phyloP scores from a whole-genome alignment of 64 coral and sea anemone species.

The Pachyseris speciosa region DNA sequence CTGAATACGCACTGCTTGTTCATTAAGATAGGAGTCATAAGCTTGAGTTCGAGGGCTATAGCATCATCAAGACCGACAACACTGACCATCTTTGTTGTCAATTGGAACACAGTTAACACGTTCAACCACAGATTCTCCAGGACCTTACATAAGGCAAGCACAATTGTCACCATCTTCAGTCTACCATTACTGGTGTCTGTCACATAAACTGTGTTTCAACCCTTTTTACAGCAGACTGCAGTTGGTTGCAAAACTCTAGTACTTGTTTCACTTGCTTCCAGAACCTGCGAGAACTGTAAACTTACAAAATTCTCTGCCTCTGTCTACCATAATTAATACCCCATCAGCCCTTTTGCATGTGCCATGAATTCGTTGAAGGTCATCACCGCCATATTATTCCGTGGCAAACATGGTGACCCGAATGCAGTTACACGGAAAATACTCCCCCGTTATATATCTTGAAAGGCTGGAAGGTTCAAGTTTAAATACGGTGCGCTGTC shows the following conservation, averaged over 20 bases:
- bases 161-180: too few relatives aligned
- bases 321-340: slow-evolving; percentile 39
- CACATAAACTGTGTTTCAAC: too few relatives aligned
- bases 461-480: too few relatives aligned
- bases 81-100: slow-evolving; percentile 25
- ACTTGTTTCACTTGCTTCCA: slow-evolving; percentile 36
- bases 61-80: slow-evolving; percentile 21
- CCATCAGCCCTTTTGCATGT: slow-evolving; percentile 30
- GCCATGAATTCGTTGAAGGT: slow-evolving; percentile 43
- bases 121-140: slow-evolving; percentile 42
- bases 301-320: slow-evolving; percentile 23
- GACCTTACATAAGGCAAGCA: too few relatives aligned
- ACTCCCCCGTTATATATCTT: too few relatives aligned
- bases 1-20: too few relatives aligned
- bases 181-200: too few relatives aligned
- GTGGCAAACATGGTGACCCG: slow-evolving; percentile 8
- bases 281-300: slow-evolving; percentile 43
- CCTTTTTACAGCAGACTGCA: too few relatives aligned
- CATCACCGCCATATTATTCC: slow-evolving; percentile 34
- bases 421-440: slow-evolving; percentile 29
- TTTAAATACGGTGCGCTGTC: too few relatives aligned
- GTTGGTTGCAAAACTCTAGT: slow-evolving; percentile 15
- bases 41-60: slow-evolving; percentile 34
- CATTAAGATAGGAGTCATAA: slow-evolving; percentile 27
- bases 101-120: slow-evolving; percentile 28